Evolutionary conservation across 2,888 invertebrate genomes (phyloP).

Genomic region (Kryphioiulus occultus): DNA sequence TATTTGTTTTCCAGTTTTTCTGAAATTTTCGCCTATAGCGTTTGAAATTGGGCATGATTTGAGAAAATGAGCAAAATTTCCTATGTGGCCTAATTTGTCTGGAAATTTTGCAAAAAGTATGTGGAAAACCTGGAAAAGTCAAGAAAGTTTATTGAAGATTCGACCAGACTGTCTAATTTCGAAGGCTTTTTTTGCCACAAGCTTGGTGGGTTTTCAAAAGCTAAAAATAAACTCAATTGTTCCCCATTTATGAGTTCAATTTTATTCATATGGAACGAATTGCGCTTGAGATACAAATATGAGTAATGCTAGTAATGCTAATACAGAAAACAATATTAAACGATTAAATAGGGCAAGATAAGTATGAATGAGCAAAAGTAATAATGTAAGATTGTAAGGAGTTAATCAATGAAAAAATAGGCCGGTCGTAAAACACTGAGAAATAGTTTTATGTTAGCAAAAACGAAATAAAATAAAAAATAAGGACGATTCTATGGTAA

Average conservation of each 20-base stretch:
- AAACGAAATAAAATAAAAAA: not conserved
- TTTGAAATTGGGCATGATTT: no score
- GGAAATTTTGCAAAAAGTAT: no score
- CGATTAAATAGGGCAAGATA: not conserved
- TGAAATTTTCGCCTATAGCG: no score
- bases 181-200: no score
- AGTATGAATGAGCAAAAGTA: not conserved
- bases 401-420: not conserved
- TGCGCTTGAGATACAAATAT: not conserved
- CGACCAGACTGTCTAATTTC: no score
- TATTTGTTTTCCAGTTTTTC: no score
- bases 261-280: not conserved
- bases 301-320: not conserved
- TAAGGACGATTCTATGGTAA: not conserved
- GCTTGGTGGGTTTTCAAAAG: no score
- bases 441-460: not conserved
- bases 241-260: not conserved
- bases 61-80: no score
- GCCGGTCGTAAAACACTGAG: not conserved
- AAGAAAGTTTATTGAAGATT: no score
- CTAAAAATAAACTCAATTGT: no score
- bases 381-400: not conserved
- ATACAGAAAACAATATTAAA: not conserved
- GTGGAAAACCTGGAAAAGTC: no score
- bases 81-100: no score